Percentiles rank a stretch among this genome's conserved stretches.
Conservation (phyloP, 2,113 vertebrate species). For the Riparia riparia region DNA sequence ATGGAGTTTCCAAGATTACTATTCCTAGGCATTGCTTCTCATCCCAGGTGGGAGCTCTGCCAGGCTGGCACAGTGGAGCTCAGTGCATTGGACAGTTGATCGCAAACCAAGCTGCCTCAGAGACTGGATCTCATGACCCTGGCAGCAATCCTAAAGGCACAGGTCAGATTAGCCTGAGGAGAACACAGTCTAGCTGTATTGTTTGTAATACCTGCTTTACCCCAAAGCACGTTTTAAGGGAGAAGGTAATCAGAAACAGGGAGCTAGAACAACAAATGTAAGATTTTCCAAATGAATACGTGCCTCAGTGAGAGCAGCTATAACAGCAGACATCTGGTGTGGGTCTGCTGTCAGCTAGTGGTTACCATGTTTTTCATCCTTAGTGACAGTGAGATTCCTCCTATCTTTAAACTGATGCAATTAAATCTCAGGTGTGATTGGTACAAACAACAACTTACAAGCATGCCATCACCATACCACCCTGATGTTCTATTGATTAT, state of each 20-base stretch:
- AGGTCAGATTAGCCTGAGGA: not conserved
- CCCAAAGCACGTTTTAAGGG: not conserved
- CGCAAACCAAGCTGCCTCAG: not conserved
- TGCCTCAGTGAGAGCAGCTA: not conserved
- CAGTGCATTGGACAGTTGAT: fast-evolving
- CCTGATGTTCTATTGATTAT: not conserved
- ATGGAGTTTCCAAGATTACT: not conserved
- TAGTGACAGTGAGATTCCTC: not conserved
- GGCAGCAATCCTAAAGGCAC: not conserved
- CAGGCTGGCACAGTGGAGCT: fast-evolving
- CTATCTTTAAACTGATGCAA: conserved; percentile 12
- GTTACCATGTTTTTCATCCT: not conserved
- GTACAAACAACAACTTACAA: not conserved
- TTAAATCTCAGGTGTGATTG: not conserved
- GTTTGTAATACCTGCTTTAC: not conserved
- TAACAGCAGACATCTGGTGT: not conserved
- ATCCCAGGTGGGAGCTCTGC: not conserved
- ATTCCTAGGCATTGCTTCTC: not conserved
- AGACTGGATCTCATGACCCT: fast-evolving
- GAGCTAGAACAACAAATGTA: not conserved
- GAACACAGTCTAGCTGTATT: not conserved
- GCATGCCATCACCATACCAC: not conserved
- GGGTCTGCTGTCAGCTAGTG: not conserved
- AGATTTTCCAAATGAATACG: not conserved
- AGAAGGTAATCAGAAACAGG: not conserved